Percentiles rank a stretch among this genome's conserved stretches.
Evolutionary conservation across 1,140 invertebrate genomes (phyloP).

Genomic region (Lepidurus arcticus): DNA sequence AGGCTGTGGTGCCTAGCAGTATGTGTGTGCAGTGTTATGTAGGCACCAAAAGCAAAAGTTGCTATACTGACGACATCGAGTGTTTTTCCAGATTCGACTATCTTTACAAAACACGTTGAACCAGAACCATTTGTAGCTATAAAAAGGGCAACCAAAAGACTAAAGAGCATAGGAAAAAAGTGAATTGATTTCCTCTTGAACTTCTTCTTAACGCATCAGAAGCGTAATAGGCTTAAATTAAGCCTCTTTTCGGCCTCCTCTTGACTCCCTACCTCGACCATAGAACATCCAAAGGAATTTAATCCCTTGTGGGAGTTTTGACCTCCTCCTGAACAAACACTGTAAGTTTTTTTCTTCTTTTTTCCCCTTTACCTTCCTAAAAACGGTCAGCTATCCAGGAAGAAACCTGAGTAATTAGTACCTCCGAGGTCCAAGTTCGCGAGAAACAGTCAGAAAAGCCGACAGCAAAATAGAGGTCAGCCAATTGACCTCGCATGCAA

Average conservation of each 20-base stretch:
- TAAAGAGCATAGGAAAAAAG: no score
- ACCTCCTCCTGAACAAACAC: neutral
- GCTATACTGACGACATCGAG: neutral
- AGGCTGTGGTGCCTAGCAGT: neutral
- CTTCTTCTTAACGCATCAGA: no score
- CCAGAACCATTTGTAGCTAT: no score
- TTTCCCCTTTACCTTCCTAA: neutral
- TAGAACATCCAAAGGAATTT: neutral
- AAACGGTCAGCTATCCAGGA: neutral
- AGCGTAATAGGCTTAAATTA: no score
- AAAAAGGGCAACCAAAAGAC: no score
- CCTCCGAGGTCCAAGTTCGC: neutral
- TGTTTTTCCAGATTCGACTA: neutral
- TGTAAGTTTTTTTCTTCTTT: neutral
- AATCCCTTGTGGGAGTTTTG: neutral
- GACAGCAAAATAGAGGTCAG: slow-evolving; percentile 3
- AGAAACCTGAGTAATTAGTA: neutral
- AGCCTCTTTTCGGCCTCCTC: no score
- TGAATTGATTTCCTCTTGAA: no score
- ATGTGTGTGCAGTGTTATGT: neutral
- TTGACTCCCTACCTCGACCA: no score
- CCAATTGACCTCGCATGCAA: neutral
- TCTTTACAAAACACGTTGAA: neutral
- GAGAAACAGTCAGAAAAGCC: neutral
- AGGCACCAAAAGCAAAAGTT: neutral